Conservation (phyloP, 2,797 vertebrate genomes). For the Aeoliscus strigatus region DNA sequence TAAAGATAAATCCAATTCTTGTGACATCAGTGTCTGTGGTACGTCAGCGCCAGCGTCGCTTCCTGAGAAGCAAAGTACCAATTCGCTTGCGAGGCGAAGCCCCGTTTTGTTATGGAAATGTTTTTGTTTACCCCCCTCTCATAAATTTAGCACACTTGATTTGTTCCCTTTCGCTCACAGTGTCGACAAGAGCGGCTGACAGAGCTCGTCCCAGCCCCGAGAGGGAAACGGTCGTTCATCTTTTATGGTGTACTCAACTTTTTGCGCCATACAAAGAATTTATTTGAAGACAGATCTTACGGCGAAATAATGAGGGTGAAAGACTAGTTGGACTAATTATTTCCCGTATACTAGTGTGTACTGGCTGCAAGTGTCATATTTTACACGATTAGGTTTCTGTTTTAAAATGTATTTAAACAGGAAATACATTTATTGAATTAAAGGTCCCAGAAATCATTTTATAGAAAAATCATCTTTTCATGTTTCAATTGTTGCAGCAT, state of each 20-base stretch:
- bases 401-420: too few relatives aligned
- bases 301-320: not conserved
- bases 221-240: slow-evolving; percentile 77
- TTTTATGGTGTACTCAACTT: slow-evolving; percentile 59
- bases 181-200: slow-evolving; percentile 89
- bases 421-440: too few relatives aligned
- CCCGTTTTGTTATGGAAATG: slow-evolving; percentile 96
- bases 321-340: too few relatives aligned
- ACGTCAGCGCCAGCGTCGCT: slow-evolving; percentile 65
- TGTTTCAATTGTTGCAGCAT: too few relatives aligned
- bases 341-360: too few relatives aligned
- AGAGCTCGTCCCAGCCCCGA: slow-evolving; percentile 88
- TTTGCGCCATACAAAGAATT: slow-evolving; percentile 33
- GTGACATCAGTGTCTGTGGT: slow-evolving; percentile 42
- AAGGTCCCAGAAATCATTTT: too few relatives aligned
- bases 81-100: slow-evolving; percentile 81
- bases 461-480: too few relatives aligned
- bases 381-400: too few relatives aligned
- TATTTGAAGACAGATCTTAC: slow-evolving; percentile 32
- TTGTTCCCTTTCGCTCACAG: slow-evolving; percentile 90
- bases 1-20: too few relatives aligned
- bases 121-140: slow-evolving; percentile 91
- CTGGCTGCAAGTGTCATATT: too few relatives aligned
- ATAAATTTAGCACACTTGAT: slow-evolving; percentile 96
- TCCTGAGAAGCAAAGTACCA: slow-evolving; percentile 79